Evolutionary conservation across 2,888 invertebrate species (phyloP).

Genomic region (Orchesella flavescens): DNA sequence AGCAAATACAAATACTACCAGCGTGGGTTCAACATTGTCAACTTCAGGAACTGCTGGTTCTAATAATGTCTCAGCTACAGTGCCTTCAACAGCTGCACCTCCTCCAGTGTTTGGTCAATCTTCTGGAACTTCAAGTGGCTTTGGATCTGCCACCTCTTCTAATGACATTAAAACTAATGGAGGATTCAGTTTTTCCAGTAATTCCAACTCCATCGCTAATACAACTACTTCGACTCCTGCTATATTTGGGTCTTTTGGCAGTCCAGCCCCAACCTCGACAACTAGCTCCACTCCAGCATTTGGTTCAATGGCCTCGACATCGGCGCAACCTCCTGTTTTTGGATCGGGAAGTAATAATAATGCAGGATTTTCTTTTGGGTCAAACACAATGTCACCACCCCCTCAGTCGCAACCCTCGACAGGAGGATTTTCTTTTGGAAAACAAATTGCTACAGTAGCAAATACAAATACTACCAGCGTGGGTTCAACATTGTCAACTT

Average conservation of each 20-base stretch:
- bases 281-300: not conserved
- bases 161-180: not conserved
- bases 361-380: constrained; percentile 23
- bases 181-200: constrained; percentile 12
- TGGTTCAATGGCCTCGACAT: not conserved
- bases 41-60: not conserved
- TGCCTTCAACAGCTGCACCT: not conserved
- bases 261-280: not conserved
- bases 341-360: not conserved
- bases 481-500: not conserved
- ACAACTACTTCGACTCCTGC: no score
- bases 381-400: not conserved
- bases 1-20: not conserved
- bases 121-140: not conserved
- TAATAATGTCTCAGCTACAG: not conserved
- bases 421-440: constrained; percentile 9
- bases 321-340: not conserved
- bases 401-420: not conserved
- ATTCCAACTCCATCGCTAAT: no score
- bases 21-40: not conserved
- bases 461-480: not conserved
- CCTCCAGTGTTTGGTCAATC: not conserved
- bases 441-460: not conserved
- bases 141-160: not conserved
- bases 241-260: no score